A percentile compares a stretch with the other conserved stretches of the same genome.
phyloP scores from a whole-genome alignment of 2,888 invertebrate genomes.

The Junonia oenone region DNA sequence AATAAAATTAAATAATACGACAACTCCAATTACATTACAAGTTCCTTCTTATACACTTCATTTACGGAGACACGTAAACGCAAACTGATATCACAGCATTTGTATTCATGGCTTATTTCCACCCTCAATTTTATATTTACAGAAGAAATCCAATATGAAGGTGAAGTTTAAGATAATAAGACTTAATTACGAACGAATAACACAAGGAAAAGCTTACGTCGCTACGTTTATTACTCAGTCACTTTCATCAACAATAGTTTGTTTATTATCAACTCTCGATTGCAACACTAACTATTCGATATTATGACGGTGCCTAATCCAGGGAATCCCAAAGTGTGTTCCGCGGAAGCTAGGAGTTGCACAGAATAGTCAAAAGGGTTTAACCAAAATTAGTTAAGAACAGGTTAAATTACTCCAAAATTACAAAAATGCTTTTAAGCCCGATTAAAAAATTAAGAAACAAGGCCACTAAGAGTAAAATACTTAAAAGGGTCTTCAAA shows the following conservation, averaged over 20 bases:
- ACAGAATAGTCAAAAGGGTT: too few relatives aligned
- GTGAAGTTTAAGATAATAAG: slow-evolving; percentile 19
- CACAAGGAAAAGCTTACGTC: slow-evolving; percentile 21
- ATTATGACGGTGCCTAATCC: slow-evolving; percentile 32
- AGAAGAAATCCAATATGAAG: slow-evolving; percentile 22
- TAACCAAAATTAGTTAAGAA: too few relatives aligned
- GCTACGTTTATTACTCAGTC: slow-evolving; percentile 47
- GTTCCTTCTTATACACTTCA: slow-evolving; percentile 18
- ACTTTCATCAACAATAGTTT: slow-evolving; percentile 49
- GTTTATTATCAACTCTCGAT: slow-evolving; percentile 40
- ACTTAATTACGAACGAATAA: slow-evolving; percentile 20
- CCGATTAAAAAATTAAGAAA: too few relatives aligned
- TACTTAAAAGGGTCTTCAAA: too few relatives aligned
- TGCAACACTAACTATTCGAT: slow-evolving; percentile 48
- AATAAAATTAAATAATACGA: slow-evolving; percentile 4
- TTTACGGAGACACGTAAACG: slow-evolving; percentile 42
- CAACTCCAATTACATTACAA: slow-evolving; percentile 14
- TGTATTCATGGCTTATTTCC: slow-evolving; percentile 56
- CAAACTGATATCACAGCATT: slow-evolving; percentile 77
- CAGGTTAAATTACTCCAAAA: too few relatives aligned
- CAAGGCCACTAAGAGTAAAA: too few relatives aligned
- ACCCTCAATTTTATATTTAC: slow-evolving; percentile 42
- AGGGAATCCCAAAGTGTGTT: too few relatives aligned
- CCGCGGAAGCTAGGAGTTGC: too few relatives aligned
- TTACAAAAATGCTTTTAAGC: too few relatives aligned